phyloP scores from a whole-genome alignment of 2,888 invertebrate species.

The Nectonema munidae region DNA sequence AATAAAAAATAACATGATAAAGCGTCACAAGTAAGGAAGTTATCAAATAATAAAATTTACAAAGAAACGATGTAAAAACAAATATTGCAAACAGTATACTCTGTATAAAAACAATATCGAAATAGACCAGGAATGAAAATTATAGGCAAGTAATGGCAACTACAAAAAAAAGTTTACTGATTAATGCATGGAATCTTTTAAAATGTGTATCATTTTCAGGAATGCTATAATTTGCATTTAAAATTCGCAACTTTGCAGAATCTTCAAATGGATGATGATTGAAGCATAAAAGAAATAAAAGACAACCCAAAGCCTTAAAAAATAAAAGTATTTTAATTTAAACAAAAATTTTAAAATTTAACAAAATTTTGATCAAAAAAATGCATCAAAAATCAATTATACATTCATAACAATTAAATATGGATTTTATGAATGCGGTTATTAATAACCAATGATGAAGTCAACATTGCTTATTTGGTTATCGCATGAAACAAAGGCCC shows the following conservation, averaged over 20 bases:
- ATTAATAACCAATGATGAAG: too few species aligned
- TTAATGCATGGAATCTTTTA: conserved; percentile 52
- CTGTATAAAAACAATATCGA: too few species aligned
- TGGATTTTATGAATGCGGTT: too few species aligned
- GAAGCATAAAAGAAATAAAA: conserved; percentile 59
- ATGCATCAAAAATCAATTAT: too few species aligned
- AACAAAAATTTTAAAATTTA: not conserved
- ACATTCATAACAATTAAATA: too few species aligned
- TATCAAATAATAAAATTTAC: too few species aligned
- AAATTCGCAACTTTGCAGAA: conserved; percentile 55
- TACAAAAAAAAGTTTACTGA: conserved; percentile 31
- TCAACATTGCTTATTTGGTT: too few species aligned
- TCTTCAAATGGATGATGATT: conserved; percentile 88
- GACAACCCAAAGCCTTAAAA: conserved; percentile 52
- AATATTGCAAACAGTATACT: too few species aligned
- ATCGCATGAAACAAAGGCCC: too few species aligned
- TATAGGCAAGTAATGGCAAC: conserved; percentile 1
- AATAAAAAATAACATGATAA: too few species aligned
- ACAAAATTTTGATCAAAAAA: not conserved
- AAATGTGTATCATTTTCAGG: conserved; percentile 45
- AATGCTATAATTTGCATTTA: conserved; percentile 68
- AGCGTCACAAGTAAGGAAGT: too few species aligned
- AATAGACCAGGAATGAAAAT: conserved; percentile 22
- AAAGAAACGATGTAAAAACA: too few species aligned
- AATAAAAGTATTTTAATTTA: conserved; percentile 1